Evolutionary conservation across 2,888 invertebrate species (phyloP), one percentile per base, ranked within the genome.

Genomic region (Aproaerema taeniolella): DNA sequence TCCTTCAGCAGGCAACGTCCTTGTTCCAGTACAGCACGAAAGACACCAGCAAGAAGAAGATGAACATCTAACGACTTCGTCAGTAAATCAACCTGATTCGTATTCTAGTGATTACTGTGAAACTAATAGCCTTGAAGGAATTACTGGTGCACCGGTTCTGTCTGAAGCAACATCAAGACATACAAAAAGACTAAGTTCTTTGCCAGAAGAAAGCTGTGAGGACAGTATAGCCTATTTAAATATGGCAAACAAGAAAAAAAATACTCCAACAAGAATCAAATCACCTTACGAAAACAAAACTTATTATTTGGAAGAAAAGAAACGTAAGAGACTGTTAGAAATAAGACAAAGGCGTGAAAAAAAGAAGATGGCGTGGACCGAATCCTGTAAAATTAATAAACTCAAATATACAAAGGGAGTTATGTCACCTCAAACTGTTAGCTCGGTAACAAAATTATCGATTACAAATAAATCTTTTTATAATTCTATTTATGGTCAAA

Each of bases 381-480:
- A 82, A 52, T 68, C 52, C 42, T 67, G 65, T 39, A 80, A 76
- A 58, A 55, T 74, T 30, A 55, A 50, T 12, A 82, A 79, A 55
- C 61, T 71, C 41, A 80, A 66, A 49, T 66, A 63, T 33, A 56
- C 50, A n/a, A 11, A 30, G 9, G 30, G 30, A 30, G 9, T 13
- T 3, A 43, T 65, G 16, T 58, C 66, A 57, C 75, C 82, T 3
- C 80, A 79, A 45, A 51, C 76, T 1, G 70, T 78, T 1, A 81
- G 55, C 42, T 85, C 83, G 1, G 81, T 85, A 2, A 82, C 85
- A 0, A 80, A 77, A 49, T 49, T 86, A n/a, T 81, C 83, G 1
- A 83, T 86, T 36, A 76, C 78, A 1, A 85, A 85, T 49, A 86
- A 83, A 50, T 78, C 82, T 2, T 83, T 83, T 52, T 83, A 85